Evolutionary conservation across 2,797 vertebrate species (phyloP), one percentile per base, ranked within the genome.

Genomic region (Xerus rutilus): DNA sequence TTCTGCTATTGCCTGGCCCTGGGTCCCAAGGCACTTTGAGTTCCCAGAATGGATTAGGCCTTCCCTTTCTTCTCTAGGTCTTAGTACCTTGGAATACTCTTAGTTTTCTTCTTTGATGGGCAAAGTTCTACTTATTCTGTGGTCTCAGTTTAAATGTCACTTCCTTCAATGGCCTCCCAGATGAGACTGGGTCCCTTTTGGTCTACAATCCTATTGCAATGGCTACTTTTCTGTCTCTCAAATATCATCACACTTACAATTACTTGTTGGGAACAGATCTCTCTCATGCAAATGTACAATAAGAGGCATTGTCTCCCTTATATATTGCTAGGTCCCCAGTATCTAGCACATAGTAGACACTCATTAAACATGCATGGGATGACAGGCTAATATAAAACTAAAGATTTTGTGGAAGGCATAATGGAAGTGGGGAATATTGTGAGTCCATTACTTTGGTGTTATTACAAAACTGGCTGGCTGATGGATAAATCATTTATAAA

Each of bases 401-500:
- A 59, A 89, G 73, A 79, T 86, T 72, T 54, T 69, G 14, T 83
- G 64, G 39, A 85, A 74, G 69, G 64, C 25, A 30, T 39, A 67
- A 76, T 88, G 59, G 57, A 86, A 73, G 7, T 69, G 25, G 59
- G 43, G 43, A 25, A 64, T 62, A 73, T 54, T 83, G 65, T 72
- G 64, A 52, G 43, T 57, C 59, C 3, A 35, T 45, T 91, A 30
- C 72, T 88, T 69, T 12, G 18, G 30, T 86, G 47, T 82, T 86
- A 73, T 57, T 84, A n/a, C 7, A 73, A 92, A 95, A 86, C 13
- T 30, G 57, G 25, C 12, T 76, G 23, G 30, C 8, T 81, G 39
- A 32, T 59, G 39, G 30, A 10, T 83, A 77, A 93, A 79, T 45
- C 79, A 77, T 70, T 93, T 76, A 87, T 30, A 72, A 97, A 89